A percentile compares a stretch with the other conserved stretches of the same genome.
Evolutionary conservation across 2,797 vertebrate genomes (phyloP).

Genomic region (Dipus sagitta): DNA sequence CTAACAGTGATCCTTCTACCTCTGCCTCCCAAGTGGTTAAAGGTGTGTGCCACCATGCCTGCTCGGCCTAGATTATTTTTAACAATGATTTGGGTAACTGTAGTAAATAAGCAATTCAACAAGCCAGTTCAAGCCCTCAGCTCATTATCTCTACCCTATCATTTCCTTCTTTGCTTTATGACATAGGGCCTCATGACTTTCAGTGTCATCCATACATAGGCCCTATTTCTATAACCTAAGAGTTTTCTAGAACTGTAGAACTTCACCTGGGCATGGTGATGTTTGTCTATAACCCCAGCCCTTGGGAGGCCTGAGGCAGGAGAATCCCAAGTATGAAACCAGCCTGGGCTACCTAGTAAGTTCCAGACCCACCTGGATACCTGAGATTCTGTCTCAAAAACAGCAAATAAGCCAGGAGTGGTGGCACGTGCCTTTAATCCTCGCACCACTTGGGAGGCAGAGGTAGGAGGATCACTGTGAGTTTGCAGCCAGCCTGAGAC

Average conservation of each 20-base stretch:
- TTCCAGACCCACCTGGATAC: background rate
- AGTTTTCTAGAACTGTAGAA: background rate
- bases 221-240: background rate
- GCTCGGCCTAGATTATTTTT: background rate
- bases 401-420: background rate
- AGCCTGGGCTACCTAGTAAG: background rate
- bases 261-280: background rate
- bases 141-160: background rate
- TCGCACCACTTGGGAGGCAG: too few relatives aligned
- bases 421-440: too few relatives aligned
- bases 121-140: background rate
- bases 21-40: too few relatives aligned
- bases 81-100: slow-evolving; percentile 2
- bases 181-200: background rate
- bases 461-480: too few relatives aligned
- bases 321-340: background rate
- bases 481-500: too few relatives aligned
- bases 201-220: background rate
- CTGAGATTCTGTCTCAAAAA: background rate
- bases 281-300: too few relatives aligned
- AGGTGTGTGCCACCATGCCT: too few relatives aligned
- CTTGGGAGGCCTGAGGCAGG: background rate
- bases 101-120: background rate
- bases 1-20: too few relatives aligned
- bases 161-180: slow-evolving; percentile 32